Evolutionary conservation across 2,113 vertebrate genomes (phyloP).

Genomic region (Neoarius graeffei): DNA sequence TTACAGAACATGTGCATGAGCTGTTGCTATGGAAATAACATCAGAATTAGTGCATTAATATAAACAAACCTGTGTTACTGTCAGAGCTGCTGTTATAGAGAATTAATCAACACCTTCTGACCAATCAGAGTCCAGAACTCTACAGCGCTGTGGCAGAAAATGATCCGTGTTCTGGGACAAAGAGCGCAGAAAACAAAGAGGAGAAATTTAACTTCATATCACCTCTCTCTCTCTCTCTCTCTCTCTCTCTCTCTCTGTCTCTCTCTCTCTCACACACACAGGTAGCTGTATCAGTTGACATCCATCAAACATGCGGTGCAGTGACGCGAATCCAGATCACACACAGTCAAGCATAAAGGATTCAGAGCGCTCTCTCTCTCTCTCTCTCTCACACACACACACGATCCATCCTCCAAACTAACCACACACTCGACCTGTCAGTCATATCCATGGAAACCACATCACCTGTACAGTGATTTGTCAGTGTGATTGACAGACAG

Average conservation of each 20-base stretch:
- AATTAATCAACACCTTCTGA: no score
- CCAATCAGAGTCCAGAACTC: neutral
- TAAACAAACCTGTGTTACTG: neutral
- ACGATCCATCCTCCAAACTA: slow-evolving; percentile 11
- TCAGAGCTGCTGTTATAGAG: no score
- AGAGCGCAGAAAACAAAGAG: neutral
- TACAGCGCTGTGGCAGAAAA: neutral
- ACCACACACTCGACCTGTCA: slow-evolving; percentile 35
- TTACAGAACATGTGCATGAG: no score
- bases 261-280: slow-evolving; percentile 25
- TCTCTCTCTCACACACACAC: neutral
- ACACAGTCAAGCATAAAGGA: slow-evolving; percentile 47
- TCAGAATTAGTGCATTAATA: neutral
- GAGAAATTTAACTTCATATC: neutral
- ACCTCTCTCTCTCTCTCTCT: neutral
- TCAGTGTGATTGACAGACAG: slow-evolving; percentile 24
- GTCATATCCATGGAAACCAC: slow-evolving; percentile 43
- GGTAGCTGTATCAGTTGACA: slow-evolving; percentile 44
- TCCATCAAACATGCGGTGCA: slow-evolving; percentile 46
- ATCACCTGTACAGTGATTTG: slow-evolving; percentile 8
- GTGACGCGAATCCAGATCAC: slow-evolving; percentile 28
- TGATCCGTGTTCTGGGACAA: neutral
- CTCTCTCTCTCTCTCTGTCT: neutral
- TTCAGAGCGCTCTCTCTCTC: slow-evolving; percentile 16
- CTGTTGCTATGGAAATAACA: no score